Evolutionary conservation across 2,888 invertebrate species (phyloP), one percentile per base, ranked within the genome.

Genomic region (Epirrhoe tristata): DNA sequence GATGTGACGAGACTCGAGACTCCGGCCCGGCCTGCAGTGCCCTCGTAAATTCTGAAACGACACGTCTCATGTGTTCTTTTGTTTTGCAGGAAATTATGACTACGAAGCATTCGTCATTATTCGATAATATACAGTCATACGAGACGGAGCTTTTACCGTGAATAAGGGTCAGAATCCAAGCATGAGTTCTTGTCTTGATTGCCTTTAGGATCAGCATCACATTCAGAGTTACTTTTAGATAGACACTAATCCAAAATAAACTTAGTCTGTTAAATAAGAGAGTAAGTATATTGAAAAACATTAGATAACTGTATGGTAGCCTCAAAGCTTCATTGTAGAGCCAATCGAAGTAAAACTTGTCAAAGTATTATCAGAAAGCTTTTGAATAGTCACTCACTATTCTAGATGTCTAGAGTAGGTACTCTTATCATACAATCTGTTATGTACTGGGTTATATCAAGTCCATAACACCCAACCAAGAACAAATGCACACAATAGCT

Each of bases 21-120:
- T 24, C 24, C 24, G 60, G 24, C 68, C 87, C 87, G 85, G 84
- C 88, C 86, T 48, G 14, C 48, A 48, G 48, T 16, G 86, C 85
- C 86, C 86, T 90, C 91, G 84, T 92, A 91, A 92, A 92, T 90
- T 89, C 91, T 87, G 85, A 87, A 89, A 86, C 87, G 88, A 85
- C 88, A 86, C 88, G 86, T 83, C 85, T 82, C 80, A 82, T 74
- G 77, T 78, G 77, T 84, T 87, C 86, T 86, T 87, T 88, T 86
- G 84, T 87, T 89, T 87, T 79, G 78, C 72, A 67, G 76, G 81
- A 79, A 82, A 81, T 82, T 81, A 81, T 71, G 72, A 73, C 75
- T 71, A 73, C 67, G 58, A 57, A 63, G 64, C 68, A 69, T 71
- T 71, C 71, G 65, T 70, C 67, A 69, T 67, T 62, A 67, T 73